Evolutionary conservation across 2,113 vertebrate genomes (phyloP), one percentile per base, ranked within the genome.

Genomic region (Syrrhaptes paradoxus): DNA sequence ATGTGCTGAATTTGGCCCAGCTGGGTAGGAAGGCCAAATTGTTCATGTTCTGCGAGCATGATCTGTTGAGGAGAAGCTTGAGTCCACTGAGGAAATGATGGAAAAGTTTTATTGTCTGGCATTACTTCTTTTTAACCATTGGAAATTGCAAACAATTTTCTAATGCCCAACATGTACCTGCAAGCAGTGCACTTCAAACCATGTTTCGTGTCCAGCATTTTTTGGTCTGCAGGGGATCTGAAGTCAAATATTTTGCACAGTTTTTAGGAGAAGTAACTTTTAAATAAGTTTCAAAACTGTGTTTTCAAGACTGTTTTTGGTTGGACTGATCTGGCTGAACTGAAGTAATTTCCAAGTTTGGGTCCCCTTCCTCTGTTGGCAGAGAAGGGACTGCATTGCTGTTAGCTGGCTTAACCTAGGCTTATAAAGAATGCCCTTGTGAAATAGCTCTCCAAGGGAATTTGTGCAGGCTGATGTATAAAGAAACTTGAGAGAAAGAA

Each of bases 1-100:
- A 24, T 18, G 28, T 1, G 2, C 66, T 63, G 34, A 67, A 31
- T 75, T 57, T 82, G 49, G 25, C 36, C 55, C 2, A 2, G 17
- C 4, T 81, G 28, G 15, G 7, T 75, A 29, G 21, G 41, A 68
- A 73, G 29, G 10, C 18, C 3, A 2, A n/a, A n/a, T n/a, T n/a
- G n/a, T n/a, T n/a, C n/a, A n/a, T n/a, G n/a, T n/a, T n/a, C 24
- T 48, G 16, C 4, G 32, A 41, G 31, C 28, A 11, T 2, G 0
- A 9, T 67, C 32, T 72, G 13, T 17, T 62, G 46, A 45, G 38
- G 22, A 62, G 25, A 84, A 89, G 41, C 63, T 87, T 28, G 14
- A 79, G 34, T 85, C 45, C 32, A 67, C 0, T 15, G 48, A 70
- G 45, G n/a, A 65, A 65, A 26, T 0, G 1, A 6, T 75, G 11